Conservation (phyloP, 2,113 vertebrate species). For the Proterorhinus semilunaris region DNA sequence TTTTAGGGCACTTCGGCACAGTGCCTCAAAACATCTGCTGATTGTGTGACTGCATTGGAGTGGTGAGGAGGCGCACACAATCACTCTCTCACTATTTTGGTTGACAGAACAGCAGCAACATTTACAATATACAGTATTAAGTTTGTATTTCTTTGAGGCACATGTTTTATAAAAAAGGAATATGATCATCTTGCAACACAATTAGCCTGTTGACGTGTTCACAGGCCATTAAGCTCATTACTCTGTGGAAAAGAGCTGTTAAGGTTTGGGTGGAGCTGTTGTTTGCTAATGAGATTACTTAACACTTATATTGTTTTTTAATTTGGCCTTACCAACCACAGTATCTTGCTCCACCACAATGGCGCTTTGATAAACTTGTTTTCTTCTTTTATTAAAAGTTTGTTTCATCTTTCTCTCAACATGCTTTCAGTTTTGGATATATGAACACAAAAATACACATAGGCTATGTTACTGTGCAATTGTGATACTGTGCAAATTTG, state of each 20-base stretch:
- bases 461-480: not conserved
- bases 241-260: not conserved
- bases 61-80: not conserved
- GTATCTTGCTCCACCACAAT: not conserved
- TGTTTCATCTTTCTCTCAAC: too few relatives aligned
- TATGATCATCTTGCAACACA: not conserved
- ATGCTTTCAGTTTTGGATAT: too few relatives aligned
- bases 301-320: not conserved
- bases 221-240: not conserved
- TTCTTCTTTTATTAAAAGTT: not conserved
- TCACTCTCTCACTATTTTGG: not conserved
- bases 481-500: too few relatives aligned
- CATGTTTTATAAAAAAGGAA: not conserved
- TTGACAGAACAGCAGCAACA: not conserved
- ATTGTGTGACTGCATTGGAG: not conserved
- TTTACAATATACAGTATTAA: not conserved
- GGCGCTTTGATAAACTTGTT: not conserved
- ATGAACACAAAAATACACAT: not conserved
- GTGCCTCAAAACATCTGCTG: not conserved
- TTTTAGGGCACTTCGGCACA: conserved; percentile 3
- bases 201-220: not conserved
- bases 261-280: conserved; percentile 5
- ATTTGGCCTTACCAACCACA: not conserved
- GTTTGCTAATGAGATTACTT: not conserved
- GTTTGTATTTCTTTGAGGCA: not conserved